These are phyloP conservation scores for Creontiades dilutus DNA, from an alignment of 2,888 invertebrate genomes.

Conservation along the genomic window DNA sequence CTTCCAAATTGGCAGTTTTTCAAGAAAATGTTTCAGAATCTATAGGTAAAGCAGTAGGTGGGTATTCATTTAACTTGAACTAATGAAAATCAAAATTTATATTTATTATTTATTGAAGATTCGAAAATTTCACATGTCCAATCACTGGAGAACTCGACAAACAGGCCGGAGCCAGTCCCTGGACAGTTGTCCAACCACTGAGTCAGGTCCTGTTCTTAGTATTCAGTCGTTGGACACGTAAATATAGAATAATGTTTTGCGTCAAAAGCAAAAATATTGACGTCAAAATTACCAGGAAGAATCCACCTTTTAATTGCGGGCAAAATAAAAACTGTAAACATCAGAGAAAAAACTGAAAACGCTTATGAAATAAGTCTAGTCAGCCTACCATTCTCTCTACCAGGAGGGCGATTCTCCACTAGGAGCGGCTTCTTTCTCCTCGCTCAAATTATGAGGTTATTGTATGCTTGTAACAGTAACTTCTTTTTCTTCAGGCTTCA, in stretches of 20 bases:
- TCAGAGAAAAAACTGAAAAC: conserved; percentile 10
- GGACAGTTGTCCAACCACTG: conserved; percentile 28
- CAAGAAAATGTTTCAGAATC: neutral
- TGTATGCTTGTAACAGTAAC: neutral
- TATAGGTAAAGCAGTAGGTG: neutral
- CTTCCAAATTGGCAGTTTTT: neutral
- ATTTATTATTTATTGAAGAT: neutral
- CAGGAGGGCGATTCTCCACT: neutral
- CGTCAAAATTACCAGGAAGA: conserved; percentile 22
- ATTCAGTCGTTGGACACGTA: neutral
- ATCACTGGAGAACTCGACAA: neutral
- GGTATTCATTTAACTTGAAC: neutral
- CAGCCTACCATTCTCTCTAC: neutral
- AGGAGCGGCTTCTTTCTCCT: neutral
- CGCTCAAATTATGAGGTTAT: neutral
- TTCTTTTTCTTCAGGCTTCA: conserved; percentile 36
- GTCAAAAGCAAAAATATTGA: neutral
- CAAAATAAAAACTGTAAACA: neutral
- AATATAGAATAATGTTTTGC: neutral
- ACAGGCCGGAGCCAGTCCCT: neutral
- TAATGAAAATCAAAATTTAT: conserved; percentile 1
- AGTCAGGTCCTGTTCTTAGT: neutral
- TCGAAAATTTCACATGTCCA: neutral
- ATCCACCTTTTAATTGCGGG: neutral
- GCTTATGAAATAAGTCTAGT: neutral